phyloP scores from a whole-genome alignment of 2,888 invertebrate species.

The Acleris laterana region DNA sequence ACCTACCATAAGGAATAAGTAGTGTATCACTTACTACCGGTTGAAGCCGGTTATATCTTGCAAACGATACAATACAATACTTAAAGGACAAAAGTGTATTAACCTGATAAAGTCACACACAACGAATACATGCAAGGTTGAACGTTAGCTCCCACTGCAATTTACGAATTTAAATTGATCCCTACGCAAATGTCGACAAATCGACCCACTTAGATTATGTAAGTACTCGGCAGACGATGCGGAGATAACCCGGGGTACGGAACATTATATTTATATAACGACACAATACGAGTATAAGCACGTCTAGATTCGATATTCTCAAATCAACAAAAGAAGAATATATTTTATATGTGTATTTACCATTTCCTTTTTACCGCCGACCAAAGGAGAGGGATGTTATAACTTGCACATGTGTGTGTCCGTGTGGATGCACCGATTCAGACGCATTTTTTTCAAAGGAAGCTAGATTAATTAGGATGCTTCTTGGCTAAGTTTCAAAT shows the following conservation, averaged over 20 bases:
- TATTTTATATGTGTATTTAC: too few species aligned
- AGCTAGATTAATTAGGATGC: too few species aligned
- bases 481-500: too few species aligned
- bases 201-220: constrained; percentile 25
- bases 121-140: constrained; percentile 17
- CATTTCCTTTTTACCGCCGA: too few species aligned
- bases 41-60: not conserved
- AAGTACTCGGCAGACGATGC: not conserved
- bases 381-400: too few species aligned
- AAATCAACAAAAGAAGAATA: too few species aligned
- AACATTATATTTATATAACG: not conserved
- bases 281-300: too few species aligned
- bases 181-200: constrained; percentile 19
- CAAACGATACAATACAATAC: not conserved
- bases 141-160: constrained; percentile 22
- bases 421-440: too few species aligned
- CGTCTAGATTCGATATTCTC: too few species aligned
- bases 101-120: constrained; percentile 8
- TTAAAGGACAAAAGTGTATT: constrained; percentile 22
- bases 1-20: too few species aligned
- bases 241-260: not conserved
- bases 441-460: too few species aligned
- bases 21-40: not conserved
- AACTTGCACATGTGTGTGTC: too few species aligned
- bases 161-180: constrained; percentile 28